A percentile compares a stretch with the other conserved stretches of the same genome.
phyloP scores from a whole-genome alignment of 2,113 vertebrate genomes.

The Syngnathus scovelli region DNA sequence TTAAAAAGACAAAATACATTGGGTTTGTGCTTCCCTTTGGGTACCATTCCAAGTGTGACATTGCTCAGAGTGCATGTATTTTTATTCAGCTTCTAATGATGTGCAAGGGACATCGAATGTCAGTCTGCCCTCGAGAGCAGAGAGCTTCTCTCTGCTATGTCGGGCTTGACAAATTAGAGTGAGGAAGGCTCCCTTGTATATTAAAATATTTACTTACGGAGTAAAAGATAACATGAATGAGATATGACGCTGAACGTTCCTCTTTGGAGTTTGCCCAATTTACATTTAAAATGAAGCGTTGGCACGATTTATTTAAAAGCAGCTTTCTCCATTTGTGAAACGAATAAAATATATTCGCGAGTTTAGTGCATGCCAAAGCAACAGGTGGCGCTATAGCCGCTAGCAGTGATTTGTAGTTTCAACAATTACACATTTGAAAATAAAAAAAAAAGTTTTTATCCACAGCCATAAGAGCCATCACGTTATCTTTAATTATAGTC shows the following conservation, averaged over 20 bases:
- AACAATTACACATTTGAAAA: not conserved
- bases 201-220: not conserved
- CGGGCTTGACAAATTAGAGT: conserved; percentile 3
- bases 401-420: not conserved
- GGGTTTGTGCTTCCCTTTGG: conserved; percentile 8
- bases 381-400: not conserved
- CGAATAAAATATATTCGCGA: no score
- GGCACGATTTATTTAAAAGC: not conserved
- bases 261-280: not conserved
- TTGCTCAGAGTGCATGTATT: conserved; percentile 21
- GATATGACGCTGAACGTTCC: not conserved
- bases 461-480: no score
- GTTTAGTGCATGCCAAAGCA: not conserved
- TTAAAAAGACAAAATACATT: not conserved
- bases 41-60: conserved; percentile 10
- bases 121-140: conserved; percentile 22
- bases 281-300: not conserved
- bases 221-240: not conserved
- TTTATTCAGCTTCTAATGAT: conserved; percentile 38
- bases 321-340: not conserved
- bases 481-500: not conserved
- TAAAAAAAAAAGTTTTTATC: not conserved
- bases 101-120: conserved; percentile 34
- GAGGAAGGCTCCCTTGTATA: not conserved
- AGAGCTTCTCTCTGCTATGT: conserved; percentile 3